These are phyloP conservation scores for Nephrotoma guestfalica DNA, from an alignment of 2,888 invertebrate genomes.

Conservation along the genomic window DNA sequence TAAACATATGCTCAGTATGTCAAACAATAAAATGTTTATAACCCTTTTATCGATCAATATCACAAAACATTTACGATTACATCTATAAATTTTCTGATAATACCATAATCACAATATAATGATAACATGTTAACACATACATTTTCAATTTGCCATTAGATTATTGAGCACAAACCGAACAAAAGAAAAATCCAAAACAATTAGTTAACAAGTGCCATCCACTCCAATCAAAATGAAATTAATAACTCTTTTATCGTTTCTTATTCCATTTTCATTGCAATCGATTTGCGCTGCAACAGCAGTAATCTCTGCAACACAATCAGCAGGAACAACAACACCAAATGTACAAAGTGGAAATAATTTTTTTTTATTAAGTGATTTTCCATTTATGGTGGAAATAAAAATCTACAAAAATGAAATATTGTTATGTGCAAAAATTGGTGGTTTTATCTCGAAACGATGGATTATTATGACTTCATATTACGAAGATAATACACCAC, in stretches of 20 bases:
- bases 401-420: background rate
- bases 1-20: too few species aligned
- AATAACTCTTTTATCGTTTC: background rate
- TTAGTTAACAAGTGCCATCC: background rate
- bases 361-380: background rate
- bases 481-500: background rate
- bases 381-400: background rate
- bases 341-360: background rate
- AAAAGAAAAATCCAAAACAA: background rate
- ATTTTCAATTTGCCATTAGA: background rate
- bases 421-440: background rate
- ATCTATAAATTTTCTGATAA: background rate
- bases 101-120: background rate
- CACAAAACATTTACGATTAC: background rate
- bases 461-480: background rate
- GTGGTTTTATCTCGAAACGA: background rate
- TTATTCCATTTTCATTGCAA: background rate
- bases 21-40: background rate
- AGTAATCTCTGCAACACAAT: background rate
- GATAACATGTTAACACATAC: background rate
- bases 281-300: background rate
- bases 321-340: background rate
- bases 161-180: background rate
- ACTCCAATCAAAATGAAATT: background rate
- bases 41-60: background rate